Percentiles rank a stretch among this genome's conserved stretches.
These are phyloP conservation scores for Nasua narica DNA, from an alignment of 2,797 vertebrate species.

Conservation along the genomic window DNA sequence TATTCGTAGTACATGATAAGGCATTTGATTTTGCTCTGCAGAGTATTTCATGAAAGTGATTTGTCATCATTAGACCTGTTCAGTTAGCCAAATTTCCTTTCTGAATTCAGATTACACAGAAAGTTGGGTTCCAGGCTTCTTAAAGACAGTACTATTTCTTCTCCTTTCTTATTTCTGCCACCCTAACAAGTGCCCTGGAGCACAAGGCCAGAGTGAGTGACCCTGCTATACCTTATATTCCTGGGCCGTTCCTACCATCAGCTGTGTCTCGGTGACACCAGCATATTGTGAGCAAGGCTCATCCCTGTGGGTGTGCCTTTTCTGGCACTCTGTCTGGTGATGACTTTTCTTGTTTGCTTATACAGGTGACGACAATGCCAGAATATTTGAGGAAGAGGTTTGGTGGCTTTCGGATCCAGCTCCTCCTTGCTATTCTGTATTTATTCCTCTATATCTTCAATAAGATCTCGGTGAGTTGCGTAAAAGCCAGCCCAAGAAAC, in stretches of 20 bases:
- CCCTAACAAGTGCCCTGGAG: fast-evolving
- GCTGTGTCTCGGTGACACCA: not conserved
- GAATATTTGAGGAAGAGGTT: slow-evolving; percentile 67
- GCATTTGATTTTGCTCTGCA: not conserved
- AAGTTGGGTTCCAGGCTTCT: not conserved
- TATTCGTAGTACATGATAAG: not conserved
- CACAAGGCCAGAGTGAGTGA: not conserved
- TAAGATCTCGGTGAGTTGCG: slow-evolving; percentile 45
- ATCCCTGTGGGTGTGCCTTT: not conserved
- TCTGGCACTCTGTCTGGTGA: not conserved
- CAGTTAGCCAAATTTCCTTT: not conserved
- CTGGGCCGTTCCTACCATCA: not conserved
- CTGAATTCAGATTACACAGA: not conserved
- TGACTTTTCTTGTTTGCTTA: not conserved
- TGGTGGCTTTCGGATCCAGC: slow-evolving; percentile 36
- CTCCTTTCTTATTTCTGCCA: not conserved
- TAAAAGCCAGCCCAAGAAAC: not conserved
- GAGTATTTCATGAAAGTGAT: not conserved
- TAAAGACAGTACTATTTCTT: not conserved
- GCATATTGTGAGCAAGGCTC: not conserved
- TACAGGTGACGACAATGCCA: slow-evolving; percentile 51
- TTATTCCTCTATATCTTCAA: slow-evolving; percentile 30
- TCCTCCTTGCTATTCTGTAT: not conserved
- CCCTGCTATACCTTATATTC: not conserved
- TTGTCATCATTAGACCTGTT: not conserved